Conservation (phyloP, 2,113 vertebrate species). For the Brachionichthys hirsutus region DNA sequence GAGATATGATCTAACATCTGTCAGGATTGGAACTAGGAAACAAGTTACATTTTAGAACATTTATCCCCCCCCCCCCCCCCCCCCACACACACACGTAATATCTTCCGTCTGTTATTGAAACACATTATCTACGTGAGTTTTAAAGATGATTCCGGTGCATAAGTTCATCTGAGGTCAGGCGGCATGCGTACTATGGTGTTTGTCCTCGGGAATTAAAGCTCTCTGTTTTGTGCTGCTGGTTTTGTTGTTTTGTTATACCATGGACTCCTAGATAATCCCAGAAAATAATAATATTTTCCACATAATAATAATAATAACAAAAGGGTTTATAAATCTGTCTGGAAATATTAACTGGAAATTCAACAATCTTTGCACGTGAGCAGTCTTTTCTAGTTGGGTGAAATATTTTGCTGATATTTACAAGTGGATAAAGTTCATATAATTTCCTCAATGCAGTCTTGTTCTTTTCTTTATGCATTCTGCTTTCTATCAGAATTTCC, state of each 20-base stretch:
- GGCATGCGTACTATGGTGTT: conserved; percentile 5
- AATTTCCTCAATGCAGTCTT: too few species aligned
- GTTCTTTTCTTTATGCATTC: too few species aligned
- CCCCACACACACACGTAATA: not conserved
- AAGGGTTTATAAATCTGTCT: too few species aligned
- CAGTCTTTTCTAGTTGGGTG: too few species aligned
- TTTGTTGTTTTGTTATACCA: conserved; percentile 19
- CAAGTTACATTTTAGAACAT: not conserved
- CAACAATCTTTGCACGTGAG: too few species aligned
- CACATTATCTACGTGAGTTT: conserved; percentile 6
- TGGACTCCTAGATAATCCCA: conserved; percentile 31
- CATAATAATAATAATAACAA: too few species aligned
- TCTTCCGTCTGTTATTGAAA: conserved; percentile 3
- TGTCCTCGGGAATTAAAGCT: conserved; percentile 21
- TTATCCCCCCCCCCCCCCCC: not conserved
- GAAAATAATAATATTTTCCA: too few species aligned
- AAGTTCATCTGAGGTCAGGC: conserved; percentile 32
- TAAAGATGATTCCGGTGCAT: not conserved
- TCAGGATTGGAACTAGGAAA: not conserved
- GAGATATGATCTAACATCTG: not conserved
- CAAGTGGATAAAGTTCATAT: too few species aligned
- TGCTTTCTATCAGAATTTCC: too few species aligned
- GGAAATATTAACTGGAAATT: too few species aligned
- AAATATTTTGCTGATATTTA: too few species aligned
- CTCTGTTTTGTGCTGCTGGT: conserved; percentile 26